phyloP scores from a whole-genome alignment of 2,113 vertebrate species.

The Progne subis region DNA sequence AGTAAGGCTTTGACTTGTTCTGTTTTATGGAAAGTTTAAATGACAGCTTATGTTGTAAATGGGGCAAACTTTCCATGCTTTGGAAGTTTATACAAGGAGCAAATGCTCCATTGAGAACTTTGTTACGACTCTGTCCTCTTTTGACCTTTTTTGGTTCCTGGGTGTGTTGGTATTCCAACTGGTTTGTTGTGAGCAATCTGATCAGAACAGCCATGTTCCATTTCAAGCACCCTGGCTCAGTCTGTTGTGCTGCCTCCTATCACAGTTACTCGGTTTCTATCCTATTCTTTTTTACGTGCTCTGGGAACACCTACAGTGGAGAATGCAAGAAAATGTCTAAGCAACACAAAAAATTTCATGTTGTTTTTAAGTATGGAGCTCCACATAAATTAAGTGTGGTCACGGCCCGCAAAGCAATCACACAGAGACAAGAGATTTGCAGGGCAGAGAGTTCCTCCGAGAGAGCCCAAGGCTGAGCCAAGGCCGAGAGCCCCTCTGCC shows the following conservation, averaged over 20 bases:
- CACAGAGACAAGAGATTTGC: too few species aligned
- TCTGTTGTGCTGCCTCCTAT: not conserved
- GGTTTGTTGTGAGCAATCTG: not conserved
- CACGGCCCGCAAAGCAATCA: too few species aligned
- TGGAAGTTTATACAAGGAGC: not conserved
- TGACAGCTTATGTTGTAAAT: not conserved
- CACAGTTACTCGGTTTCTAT: not conserved
- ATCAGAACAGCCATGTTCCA: not conserved
- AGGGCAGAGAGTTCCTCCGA: too few species aligned
- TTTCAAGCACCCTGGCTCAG: not conserved
- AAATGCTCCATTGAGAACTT: not conserved
- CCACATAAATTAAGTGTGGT: not conserved
- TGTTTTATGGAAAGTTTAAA: not conserved
- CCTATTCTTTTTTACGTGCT: not conserved
- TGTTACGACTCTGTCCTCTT: not conserved
- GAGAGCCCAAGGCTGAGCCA: too few species aligned
- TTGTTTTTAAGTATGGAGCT: not conserved
- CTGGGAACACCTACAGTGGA: fast-evolving
- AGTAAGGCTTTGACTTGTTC: not conserved
- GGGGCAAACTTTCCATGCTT: not conserved
- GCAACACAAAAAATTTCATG: not conserved
- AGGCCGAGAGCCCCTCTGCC: too few species aligned
- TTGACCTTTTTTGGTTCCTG: not conserved
- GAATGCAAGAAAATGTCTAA: not conserved
- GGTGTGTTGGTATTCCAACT: not conserved